Conservation (phyloP, 2,797 vertebrate genomes). For the Gallinago nigripennis region DNA sequence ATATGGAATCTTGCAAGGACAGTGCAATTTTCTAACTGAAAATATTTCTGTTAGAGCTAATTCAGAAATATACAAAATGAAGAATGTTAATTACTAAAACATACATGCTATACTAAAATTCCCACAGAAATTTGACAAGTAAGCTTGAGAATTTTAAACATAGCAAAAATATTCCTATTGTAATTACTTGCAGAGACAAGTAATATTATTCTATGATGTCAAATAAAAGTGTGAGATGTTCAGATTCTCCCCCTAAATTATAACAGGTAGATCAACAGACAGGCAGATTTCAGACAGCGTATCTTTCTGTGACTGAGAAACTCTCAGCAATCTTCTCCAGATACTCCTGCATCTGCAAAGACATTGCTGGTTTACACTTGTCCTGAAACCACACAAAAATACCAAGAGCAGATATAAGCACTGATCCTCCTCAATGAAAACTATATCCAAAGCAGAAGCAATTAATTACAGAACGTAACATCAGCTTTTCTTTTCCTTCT, state of each 20-base stretch:
- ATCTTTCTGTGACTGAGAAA: constrained; percentile 42
- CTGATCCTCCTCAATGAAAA: background rate
- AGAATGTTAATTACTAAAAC: background rate
- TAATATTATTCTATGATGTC: background rate
- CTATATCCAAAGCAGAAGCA: background rate
- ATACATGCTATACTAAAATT: background rate
- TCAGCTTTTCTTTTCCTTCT: background rate
- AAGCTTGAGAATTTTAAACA: constrained; percentile 11
- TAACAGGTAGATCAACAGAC: background rate
- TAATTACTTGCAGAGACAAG: constrained; percentile 22
- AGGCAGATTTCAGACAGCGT: background rate
- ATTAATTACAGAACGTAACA: background rate
- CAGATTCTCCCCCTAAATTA: constrained; percentile 16
- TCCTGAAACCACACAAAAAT: background rate
- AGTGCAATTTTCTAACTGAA: background rate
- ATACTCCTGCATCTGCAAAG: background rate
- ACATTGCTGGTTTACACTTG: background rate
- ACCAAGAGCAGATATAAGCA: background rate
- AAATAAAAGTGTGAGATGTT: constrained; percentile 38
- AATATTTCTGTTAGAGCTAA: background rate
- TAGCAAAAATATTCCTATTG: background rate
- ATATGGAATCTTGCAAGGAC: constrained; percentile 38
- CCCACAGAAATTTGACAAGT: background rate
- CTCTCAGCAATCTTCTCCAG: background rate
- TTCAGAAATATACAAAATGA: background rate